phyloP scores from a whole-genome alignment of 2,888 invertebrate genomes.

The Callimorpha dominula region DNA sequence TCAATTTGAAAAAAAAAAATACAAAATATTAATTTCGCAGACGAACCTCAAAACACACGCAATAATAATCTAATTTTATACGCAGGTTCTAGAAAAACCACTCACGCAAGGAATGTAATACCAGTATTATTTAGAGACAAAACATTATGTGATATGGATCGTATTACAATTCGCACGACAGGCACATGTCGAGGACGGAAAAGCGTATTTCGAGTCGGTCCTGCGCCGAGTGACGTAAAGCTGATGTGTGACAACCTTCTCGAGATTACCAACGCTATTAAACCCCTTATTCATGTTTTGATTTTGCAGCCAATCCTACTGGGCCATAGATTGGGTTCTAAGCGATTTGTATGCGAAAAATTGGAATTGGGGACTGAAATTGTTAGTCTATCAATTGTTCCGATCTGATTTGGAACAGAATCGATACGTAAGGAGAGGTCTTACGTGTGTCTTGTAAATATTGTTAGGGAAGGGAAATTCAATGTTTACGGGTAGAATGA shows the following conservation, averaged over 20 bases:
- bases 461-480: too few species aligned
- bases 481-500: too few species aligned
- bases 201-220: conserved; percentile 17
- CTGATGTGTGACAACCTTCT: conserved; percentile 47
- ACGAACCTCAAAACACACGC: neutral
- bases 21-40: neutral
- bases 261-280: conserved; percentile 33
- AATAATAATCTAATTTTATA: conserved; percentile 3
- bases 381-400: neutral
- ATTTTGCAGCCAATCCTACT: neutral
- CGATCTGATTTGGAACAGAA: neutral
- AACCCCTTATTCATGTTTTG: conserved; percentile 3
- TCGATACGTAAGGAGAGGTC: neutral
- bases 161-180: conserved; percentile 46
- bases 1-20: too few species aligned
- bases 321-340: neutral
- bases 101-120: conserved; percentile 37
- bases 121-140: conserved; percentile 40
- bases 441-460: neutral
- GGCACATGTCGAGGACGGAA: conserved; percentile 31
- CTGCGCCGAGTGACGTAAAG: conserved; percentile 38
- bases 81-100: conserved; percentile 38
- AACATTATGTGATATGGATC: conserved; percentile 44
- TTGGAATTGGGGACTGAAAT: neutral
- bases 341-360: neutral